Evolutionary conservation across 2,113 vertebrate genomes (phyloP), one percentile per base, ranked within the genome.

Genomic region (Ornithorhynchus anatinus): DNA sequence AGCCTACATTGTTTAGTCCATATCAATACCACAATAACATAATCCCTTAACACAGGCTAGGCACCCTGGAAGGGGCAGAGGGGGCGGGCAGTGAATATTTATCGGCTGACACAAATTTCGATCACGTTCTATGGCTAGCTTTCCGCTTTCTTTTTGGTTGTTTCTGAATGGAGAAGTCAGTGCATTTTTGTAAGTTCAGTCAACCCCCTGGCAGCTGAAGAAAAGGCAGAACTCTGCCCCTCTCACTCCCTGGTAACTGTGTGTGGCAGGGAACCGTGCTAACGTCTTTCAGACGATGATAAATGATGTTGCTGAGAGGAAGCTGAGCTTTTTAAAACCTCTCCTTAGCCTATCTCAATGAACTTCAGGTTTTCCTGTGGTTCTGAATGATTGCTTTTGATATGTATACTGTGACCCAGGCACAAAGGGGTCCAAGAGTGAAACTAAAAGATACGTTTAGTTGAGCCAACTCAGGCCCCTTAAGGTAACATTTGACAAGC

Each of bases 111-210:
- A 47, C 13, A 27, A 47, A 27, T 27, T 47, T 27, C 23, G 45
- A 15, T n/a, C n/a, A n/a, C n/a, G n/a, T n/a, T n/a, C n/a, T n/a
- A n/a, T n/a, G n/a, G n/a, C n/a, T n/a, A n/a, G n/a, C n/a, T n/a
- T n/a, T n/a, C n/a, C n/a, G n/a, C n/a, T n/a, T n/a, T n/a, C n/a
- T n/a, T n/a, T n/a, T n/a, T n/a, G n/a, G 73, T 81, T 67, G 61
- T 71, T 74, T 47, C 67, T 37, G 36, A 72, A 43, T 75, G 70
- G 70, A 77, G 66, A 35, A 68, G 63, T 77, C 64, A 84, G 79
- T 79, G 80, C 60, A 69, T 72, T 64, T 64, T 63, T 27, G 57
- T 75, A 61, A 80, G 83, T 77, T 81, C 67, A 57, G 69, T 17
- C 69, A 54, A 70, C 78, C 7, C 7, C 60, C 73, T 72, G 73